Evolutionary conservation across 2,113 vertebrate genomes (phyloP).

Genomic region (Corythoichthys intestinalis): DNA sequence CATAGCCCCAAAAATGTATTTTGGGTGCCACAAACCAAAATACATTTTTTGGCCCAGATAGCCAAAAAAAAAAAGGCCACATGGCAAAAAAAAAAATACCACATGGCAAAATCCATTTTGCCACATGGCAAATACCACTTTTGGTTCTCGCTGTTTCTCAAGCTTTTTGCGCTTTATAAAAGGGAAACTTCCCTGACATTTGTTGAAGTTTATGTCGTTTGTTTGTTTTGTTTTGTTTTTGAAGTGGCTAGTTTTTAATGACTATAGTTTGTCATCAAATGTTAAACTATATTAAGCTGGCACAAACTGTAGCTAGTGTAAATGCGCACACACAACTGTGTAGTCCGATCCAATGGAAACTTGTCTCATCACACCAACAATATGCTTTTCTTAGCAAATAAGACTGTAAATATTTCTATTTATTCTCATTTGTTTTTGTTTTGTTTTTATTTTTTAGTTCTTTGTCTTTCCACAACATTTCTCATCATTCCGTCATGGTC

Average conservation of each 20-base stretch:
- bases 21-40: too few species aligned
- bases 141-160: too few species aligned
- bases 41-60: too few species aligned
- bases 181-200: neutral
- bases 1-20: too few species aligned
- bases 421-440: neutral
- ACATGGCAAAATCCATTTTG: too few species aligned
- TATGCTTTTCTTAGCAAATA: neutral
- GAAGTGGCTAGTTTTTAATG: neutral
- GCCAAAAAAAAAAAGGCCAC: too few species aligned
- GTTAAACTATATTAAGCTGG: neutral
- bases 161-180: neutral
- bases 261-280: neutral
- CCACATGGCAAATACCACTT: too few species aligned
- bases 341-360: neutral
- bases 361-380: neutral
- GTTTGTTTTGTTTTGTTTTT: neutral
- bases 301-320: neutral
- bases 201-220: neutral
- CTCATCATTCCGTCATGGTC: neutral
- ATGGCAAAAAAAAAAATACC: too few species aligned
- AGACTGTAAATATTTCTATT: neutral
- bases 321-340: neutral
- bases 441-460: neutral
- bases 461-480: neutral